Conservation (phyloP, 2,888 invertebrate genomes). For the Pteria penguin region DNA sequence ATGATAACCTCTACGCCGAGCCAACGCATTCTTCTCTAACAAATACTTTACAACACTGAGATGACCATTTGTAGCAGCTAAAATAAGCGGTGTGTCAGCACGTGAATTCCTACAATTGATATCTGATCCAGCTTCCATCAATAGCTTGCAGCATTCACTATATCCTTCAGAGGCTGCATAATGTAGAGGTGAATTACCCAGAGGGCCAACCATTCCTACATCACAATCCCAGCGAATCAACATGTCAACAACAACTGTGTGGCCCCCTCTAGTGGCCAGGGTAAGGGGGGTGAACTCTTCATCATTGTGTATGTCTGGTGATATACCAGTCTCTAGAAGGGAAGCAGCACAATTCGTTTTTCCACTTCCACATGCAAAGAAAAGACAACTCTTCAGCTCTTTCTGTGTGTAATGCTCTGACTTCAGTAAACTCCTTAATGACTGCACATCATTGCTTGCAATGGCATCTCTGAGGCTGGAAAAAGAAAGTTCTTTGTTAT, state of each 20-base stretch:
- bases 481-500: too few species aligned
- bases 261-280: constrained; percentile 63
- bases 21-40: constrained; percentile 66
- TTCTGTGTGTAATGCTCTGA: constrained; percentile 32
- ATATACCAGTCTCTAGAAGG: constrained; percentile 63
- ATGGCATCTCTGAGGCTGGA: constrained; percentile 50
- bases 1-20: constrained; percentile 68
- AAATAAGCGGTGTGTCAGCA: constrained; percentile 73
- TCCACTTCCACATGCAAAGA: constrained; percentile 55
- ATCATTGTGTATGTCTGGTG: constrained; percentile 58
- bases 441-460: constrained; percentile 37
- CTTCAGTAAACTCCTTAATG: constrained; percentile 38
- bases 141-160: constrained; percentile 63
- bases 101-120: constrained; percentile 67
- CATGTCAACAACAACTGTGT: constrained; percentile 62
- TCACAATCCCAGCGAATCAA: constrained; percentile 70
- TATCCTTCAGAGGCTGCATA: constrained; percentile 69
- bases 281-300: constrained; percentile 62
- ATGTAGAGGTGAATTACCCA: constrained; percentile 70
- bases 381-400: constrained; percentile 55
- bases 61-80: constrained; percentile 71
- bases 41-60: constrained; percentile 70
- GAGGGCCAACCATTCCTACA: constrained; percentile 57
- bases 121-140: constrained; percentile 67
- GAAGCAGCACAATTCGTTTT: constrained; percentile 60